These are phyloP conservation scores for Malurus melanocephalus DNA, from an alignment of 2,113 vertebrate species.

Conservation along the genomic window DNA sequence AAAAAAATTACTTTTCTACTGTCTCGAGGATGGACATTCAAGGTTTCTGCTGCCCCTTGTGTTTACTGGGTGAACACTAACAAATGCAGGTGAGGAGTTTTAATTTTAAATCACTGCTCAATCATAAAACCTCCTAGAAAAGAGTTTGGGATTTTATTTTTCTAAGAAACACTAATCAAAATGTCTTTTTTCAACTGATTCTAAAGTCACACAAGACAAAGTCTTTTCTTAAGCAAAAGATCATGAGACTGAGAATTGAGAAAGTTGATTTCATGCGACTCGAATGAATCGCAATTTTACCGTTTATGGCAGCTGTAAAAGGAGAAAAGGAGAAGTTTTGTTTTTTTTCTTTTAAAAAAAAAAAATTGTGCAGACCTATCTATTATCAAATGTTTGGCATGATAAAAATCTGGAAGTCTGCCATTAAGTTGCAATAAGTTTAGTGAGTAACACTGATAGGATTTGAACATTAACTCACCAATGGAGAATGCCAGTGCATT, in stretches of 20 bases:
- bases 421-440: constrained; percentile 56
- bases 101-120: not conserved
- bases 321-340: not conserved
- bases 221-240: not conserved
- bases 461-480: constrained; percentile 71
- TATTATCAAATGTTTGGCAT: constrained; percentile 40
- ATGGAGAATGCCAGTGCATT: constrained; percentile 60
- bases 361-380: not conserved
- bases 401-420: constrained; percentile 64
- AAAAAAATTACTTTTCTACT: not conserved
- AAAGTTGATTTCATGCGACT: not conserved
- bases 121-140: not conserved
- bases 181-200: not conserved
- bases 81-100: not conserved
- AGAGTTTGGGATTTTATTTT: not conserved
- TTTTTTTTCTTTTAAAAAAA: not conserved
- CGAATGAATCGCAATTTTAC: not conserved
- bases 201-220: not conserved
- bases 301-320: not conserved
- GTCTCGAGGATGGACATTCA: not conserved
- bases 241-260: not conserved
- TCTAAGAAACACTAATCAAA: not conserved
- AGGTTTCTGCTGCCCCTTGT: constrained; percentile 9
- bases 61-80: not conserved
- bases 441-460: constrained; percentile 67